These are phyloP conservation scores for Epizoanthus scotinus DNA, from an alignment of 92 coral and sea anemone genomes.

Conservation along the genomic window DNA sequence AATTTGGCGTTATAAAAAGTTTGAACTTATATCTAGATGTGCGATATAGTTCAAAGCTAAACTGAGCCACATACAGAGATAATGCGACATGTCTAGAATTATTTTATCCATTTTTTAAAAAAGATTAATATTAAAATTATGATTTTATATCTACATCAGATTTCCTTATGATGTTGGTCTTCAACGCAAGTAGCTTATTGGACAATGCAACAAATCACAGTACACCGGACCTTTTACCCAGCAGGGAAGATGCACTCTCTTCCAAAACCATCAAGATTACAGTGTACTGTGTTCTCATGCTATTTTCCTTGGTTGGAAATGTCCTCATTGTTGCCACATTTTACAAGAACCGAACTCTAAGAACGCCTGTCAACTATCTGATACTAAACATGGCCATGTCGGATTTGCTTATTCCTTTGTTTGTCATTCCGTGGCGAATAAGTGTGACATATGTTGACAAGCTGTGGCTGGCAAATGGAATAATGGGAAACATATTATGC, in stretches of 20 bases:
- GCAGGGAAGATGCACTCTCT: not conserved
- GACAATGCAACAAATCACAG: not conserved
- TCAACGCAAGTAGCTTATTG: not conserved
- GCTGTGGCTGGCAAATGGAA: not conserved
- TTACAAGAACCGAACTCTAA: not conserved
- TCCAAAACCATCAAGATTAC: not conserved
- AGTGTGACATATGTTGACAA: not conserved
- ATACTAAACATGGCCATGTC: constrained; percentile 3
- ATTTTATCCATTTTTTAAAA: too few species aligned
- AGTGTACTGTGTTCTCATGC: not conserved
- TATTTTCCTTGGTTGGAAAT: not conserved
- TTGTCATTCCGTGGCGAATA: constrained; percentile 11
- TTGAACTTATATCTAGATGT: too few species aligned
- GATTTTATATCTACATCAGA: not conserved
- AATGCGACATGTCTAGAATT: too few species aligned
- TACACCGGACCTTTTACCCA: not conserved
- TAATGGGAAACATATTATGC: not conserved
- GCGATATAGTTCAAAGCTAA: too few species aligned
- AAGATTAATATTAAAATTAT: too few species aligned
- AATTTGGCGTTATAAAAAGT: too few species aligned
- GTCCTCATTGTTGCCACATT: not conserved
- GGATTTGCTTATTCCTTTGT: not conserved
- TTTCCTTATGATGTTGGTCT: not conserved
- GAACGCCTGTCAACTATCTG: not conserved
- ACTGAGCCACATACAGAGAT: too few species aligned